Conservation (phyloP, 2,888 invertebrate genomes). For the Thysanoteuthis rhombus region DNA sequence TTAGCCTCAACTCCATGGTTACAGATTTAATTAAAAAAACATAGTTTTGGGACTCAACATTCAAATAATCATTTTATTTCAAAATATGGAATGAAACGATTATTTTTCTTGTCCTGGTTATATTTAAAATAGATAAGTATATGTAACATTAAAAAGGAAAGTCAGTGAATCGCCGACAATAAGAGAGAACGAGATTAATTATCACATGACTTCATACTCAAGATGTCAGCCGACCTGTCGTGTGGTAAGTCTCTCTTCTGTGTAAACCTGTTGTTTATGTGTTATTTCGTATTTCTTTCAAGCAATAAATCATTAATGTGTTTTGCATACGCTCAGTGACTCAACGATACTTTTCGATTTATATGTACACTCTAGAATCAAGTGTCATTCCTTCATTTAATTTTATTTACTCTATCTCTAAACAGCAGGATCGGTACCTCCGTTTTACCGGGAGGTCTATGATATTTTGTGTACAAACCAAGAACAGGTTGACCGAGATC, state of each 20-base stretch:
- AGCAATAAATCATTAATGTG: not conserved
- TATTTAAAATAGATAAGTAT: not conserved
- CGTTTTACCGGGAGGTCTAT: slow-evolving; percentile 67
- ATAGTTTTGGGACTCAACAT: not conserved
- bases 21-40: slow-evolving; percentile 14
- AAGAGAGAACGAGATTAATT: not conserved
- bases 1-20: slow-evolving; percentile 27
- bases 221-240: slow-evolving; percentile 63
- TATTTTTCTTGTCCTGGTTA: not conserved
- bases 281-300: not conserved
- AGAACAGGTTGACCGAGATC: slow-evolving; percentile 67
- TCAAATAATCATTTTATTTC: not conserved
- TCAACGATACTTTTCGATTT: no score
- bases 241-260: slow-evolving; percentile 50
- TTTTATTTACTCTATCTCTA: slow-evolving; percentile 33
- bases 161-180: not conserved
- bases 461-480: slow-evolving; percentile 68
- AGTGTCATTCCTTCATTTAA: not conserved
- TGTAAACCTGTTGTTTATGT: not conserved
- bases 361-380: no score
- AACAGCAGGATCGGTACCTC: slow-evolving; percentile 66
- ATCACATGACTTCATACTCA: slow-evolving; percentile 55
- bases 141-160: not conserved
- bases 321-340: no score
- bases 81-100: not conserved